These are phyloP conservation scores for Mionectes olivaceus DNA, from an alignment of 2,797 vertebrate species.

Conservation along the genomic window DNA sequence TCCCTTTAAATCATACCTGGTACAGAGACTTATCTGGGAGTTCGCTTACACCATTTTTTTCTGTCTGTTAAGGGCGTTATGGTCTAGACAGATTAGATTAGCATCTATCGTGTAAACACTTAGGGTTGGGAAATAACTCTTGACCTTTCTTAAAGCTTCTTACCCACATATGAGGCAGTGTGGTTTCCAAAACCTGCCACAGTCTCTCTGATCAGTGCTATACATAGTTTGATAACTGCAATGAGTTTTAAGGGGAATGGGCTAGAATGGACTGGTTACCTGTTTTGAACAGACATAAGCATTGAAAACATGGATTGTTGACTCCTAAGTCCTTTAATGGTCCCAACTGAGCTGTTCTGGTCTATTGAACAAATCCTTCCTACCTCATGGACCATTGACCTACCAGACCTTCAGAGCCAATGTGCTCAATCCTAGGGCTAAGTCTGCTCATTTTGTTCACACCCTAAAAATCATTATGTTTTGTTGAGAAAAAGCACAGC, in stretches of 20 bases:
- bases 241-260: neutral
- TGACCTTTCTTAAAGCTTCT: conserved; percentile 18
- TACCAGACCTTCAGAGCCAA: neutral
- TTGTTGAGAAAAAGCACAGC: neutral
- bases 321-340: neutral
- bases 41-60: conserved; percentile 4
- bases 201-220: neutral
- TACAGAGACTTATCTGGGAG: conserved; percentile 27
- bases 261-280: neutral
- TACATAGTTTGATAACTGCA: neutral
- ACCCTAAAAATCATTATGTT: neutral
- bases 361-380: conserved; percentile 23
- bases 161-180: neutral
- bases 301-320: conserved; percentile 31
- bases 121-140: conserved; percentile 49
- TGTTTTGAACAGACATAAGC: neutral
- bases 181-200: neutral
- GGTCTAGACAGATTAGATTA: conserved; percentile 61
- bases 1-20: conserved; percentile 39
- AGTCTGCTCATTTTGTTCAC: neutral
- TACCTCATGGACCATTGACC: neutral
- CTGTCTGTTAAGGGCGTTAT: conserved; percentile 43
- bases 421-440: neutral
- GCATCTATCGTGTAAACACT: conserved; percentile 45
- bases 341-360: neutral